phyloP scores from a whole-genome alignment of 2,797 vertebrate genomes.

The Menidia menidia region DNA sequence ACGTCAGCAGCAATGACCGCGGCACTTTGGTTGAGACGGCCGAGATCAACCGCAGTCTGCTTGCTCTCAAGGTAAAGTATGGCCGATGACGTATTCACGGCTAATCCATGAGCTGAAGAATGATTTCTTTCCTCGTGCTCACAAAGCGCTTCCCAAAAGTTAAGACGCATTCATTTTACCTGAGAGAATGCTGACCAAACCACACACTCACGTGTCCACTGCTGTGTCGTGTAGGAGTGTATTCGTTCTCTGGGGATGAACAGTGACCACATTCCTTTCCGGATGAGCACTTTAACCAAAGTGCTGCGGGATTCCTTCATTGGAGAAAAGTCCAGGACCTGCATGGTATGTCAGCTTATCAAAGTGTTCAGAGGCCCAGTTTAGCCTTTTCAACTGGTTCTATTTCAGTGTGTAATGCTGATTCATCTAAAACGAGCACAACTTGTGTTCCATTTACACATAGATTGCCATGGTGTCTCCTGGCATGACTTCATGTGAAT shows the following conservation, averaged over 20 bases:
- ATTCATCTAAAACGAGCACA: neutral
- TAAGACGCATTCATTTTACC: neutral
- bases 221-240: slow-evolving; percentile 86
- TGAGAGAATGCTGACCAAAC: neutral
- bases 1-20: slow-evolving; percentile 91
- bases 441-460: neutral
- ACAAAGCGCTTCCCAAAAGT: neutral
- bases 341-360: slow-evolving; percentile 88
- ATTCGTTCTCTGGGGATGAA: slow-evolving; percentile 96
- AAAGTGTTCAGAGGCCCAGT: too few species aligned
- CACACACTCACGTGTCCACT: neutral
- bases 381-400: neutral
- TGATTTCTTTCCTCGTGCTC: neutral
- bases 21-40: slow-evolving; percentile 92
- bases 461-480: slow-evolving; percentile 99
- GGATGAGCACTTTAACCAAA: slow-evolving; percentile 97
- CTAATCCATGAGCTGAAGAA: too few species aligned
- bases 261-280: slow-evolving; percentile 95
- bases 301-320: slow-evolving; percentile 97
- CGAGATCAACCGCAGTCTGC: slow-evolving; percentile 96
- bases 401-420: neutral
- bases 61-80: slow-evolving; percentile 91
- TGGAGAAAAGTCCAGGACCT: slow-evolving; percentile 93
- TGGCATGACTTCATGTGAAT: slow-evolving; percentile 94
- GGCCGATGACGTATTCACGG: neutral